Conservation (phyloP, 1,140 invertebrate species). For the Chlorops oryzae region DNA sequence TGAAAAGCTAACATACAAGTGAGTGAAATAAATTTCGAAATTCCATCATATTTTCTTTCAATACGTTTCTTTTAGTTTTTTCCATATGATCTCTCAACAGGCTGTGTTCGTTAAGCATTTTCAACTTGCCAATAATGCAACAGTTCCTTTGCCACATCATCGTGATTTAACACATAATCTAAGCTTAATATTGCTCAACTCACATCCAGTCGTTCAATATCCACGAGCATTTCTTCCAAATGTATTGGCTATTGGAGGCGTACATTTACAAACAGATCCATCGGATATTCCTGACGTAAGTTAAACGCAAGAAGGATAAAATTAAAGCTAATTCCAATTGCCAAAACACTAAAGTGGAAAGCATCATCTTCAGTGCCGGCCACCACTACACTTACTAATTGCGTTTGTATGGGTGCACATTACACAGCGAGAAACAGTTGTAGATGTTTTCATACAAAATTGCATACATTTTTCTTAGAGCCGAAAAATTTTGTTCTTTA, state of each 20-base stretch:
- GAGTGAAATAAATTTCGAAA: not conserved
- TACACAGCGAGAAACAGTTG: too few relatives aligned
- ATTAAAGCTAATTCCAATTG: conserved; percentile 6
- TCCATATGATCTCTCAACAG: conserved; percentile 43
- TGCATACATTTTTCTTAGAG: too few relatives aligned
- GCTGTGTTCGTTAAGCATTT: conserved; percentile 40
- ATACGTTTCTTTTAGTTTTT: conserved; percentile 27
- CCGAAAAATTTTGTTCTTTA: too few relatives aligned
- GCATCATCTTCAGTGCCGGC: too few relatives aligned
- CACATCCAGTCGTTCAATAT: conserved; percentile 57
- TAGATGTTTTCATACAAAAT: too few relatives aligned
- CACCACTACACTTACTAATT: too few relatives aligned
- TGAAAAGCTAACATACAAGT: conserved; percentile 40
- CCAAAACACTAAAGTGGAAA: not conserved
- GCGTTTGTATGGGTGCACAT: too few relatives aligned
- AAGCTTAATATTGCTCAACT: conserved; percentile 57
- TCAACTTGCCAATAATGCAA: conserved; percentile 24
- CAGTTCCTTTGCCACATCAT: conserved; percentile 43
- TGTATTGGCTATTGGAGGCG: conserved; percentile 56
- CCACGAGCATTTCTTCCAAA: conserved; percentile 54
- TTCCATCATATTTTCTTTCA: not conserved
- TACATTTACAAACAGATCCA: conserved; percentile 31
- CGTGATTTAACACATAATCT: conserved; percentile 54
- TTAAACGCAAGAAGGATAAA: not conserved
- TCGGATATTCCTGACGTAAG: conserved; percentile 26